phyloP scores from a whole-genome alignment of 2,888 invertebrate genomes.

The Sesia bembeciformis region DNA sequence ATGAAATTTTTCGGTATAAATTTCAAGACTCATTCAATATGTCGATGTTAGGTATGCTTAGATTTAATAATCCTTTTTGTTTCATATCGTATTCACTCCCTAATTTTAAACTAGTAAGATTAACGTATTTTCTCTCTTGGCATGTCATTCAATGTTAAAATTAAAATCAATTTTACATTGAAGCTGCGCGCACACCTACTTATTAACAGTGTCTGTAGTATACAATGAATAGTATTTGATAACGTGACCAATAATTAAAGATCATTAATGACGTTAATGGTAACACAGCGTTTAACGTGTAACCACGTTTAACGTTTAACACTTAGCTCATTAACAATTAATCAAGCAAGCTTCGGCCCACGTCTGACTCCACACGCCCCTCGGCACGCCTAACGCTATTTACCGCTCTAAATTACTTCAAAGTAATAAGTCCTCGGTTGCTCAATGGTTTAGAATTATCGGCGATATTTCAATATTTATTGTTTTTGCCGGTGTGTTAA shows the following conservation, averaged over 20 bases:
- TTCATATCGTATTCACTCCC: too few relatives aligned
- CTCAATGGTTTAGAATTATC: neutral
- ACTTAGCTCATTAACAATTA: slow-evolving; percentile 53
- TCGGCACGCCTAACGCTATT: slow-evolving; percentile 20
- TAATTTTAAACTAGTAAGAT: too few relatives aligned
- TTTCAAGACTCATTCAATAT: too few relatives aligned
- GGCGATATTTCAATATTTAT: neutral
- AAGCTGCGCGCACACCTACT: too few relatives aligned
- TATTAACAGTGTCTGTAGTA: too few relatives aligned
- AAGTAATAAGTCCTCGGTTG: neutral
- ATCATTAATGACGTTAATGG: slow-evolving; percentile 17
- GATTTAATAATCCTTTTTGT: too few relatives aligned
- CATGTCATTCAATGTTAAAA: too few relatives aligned
- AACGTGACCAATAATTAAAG: slow-evolving; percentile 11
- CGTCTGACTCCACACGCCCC: slow-evolving; percentile 5
- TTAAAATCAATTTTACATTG: too few relatives aligned
- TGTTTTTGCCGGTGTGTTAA: neutral
- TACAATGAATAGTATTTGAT: too few relatives aligned
- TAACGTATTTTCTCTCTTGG: too few relatives aligned
- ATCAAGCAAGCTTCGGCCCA: slow-evolving; percentile 30
- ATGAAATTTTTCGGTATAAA: too few relatives aligned
- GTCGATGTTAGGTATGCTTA: too few relatives aligned
- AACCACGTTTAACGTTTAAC: slow-evolving; percentile 21
- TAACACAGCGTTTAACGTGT: slow-evolving; percentile 35
- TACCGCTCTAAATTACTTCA: slow-evolving; percentile 17